These are phyloP conservation scores for Lagocephalus sceleratus DNA, from an alignment of 2,797 vertebrate genomes.

Conservation along the genomic window DNA sequence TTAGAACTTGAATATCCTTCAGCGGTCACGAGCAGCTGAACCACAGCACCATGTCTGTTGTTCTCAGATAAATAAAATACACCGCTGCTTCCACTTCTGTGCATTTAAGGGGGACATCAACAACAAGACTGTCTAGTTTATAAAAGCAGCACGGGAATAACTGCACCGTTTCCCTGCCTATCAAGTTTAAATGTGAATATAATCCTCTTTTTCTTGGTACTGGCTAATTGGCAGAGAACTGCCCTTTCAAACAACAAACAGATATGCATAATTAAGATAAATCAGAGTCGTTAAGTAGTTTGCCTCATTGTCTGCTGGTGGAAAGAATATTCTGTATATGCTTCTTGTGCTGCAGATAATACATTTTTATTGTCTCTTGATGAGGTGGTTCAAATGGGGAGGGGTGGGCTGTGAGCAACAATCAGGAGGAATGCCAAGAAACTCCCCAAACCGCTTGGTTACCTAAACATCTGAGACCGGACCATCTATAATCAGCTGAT, in stretches of 20 bases:
- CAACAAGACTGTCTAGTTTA: too few relatives aligned
- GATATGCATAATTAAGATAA: conserved; percentile 45
- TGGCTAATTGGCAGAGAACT: conserved; percentile 41
- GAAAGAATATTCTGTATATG: conserved; percentile 34
- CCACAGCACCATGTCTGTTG: too few relatives aligned
- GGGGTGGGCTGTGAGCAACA: background rate
- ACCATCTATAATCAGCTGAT: too few relatives aligned
- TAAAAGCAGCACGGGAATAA: background rate
- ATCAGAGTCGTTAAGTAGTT: conserved; percentile 44
- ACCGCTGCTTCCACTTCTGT: too few relatives aligned
- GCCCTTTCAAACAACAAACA: conserved; percentile 36
- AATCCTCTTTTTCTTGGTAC: conserved; percentile 12
- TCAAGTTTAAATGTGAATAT: conserved; percentile 24
- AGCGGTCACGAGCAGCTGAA: too few relatives aligned
- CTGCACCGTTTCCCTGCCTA: conserved; percentile 5
- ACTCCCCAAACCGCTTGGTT: too few relatives aligned
- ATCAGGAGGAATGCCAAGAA: too few relatives aligned
- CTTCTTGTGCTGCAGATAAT: conserved; percentile 44
- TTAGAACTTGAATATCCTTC: too few relatives aligned
- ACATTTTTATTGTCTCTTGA: conserved; percentile 34
- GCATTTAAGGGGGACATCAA: too few relatives aligned
- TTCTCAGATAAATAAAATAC: too few relatives aligned
- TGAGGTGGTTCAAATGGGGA: conserved; percentile 6
- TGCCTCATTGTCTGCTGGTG: conserved; percentile 39
- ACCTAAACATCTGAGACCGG: too few relatives aligned